phyloP scores from a whole-genome alignment of 2,113 vertebrate species.

The Psammodynastes pulverulentus region DNA sequence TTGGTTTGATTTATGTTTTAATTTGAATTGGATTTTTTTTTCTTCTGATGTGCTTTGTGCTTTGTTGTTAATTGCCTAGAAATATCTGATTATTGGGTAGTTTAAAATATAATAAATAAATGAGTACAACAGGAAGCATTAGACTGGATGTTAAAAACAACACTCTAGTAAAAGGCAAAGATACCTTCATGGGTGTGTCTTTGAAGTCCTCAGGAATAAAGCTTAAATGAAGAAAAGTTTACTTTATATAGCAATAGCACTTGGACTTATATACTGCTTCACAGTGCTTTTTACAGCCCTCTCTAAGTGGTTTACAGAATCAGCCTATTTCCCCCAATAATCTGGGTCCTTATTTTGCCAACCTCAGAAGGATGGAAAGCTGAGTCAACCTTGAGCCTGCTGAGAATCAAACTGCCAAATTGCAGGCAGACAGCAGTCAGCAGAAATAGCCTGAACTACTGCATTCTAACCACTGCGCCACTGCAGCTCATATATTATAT shows the following conservation, averaged over 20 bases:
- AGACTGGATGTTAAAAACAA: neutral
- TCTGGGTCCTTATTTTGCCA: too few relatives aligned
- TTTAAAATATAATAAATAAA: neutral
- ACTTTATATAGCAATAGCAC: neutral
- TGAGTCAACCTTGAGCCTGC: too few relatives aligned
- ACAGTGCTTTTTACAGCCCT: too few relatives aligned
- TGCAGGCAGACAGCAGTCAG: too few relatives aligned
- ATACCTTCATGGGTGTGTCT: neutral
- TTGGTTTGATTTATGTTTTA: neutral
- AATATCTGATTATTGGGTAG: neutral
- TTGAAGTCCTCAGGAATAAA: neutral
- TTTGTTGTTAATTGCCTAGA: neutral
- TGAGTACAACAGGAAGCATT: neutral
- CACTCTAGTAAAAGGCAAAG: neutral
- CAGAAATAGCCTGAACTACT: too few relatives aligned
- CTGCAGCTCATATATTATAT: too few relatives aligned
- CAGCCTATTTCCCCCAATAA: too few relatives aligned
- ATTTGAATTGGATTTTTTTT: neutral
- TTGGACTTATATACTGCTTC: too few relatives aligned
- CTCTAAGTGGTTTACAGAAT: too few relatives aligned
- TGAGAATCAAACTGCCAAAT: too few relatives aligned
- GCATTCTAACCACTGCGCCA: too few relatives aligned
- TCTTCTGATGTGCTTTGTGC: neutral
- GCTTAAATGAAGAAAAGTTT: neutral
- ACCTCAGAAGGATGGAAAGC: too few relatives aligned